Evolutionary conservation across 1,140 invertebrate genomes (phyloP).

Genomic region (Manduca sexta): DNA sequence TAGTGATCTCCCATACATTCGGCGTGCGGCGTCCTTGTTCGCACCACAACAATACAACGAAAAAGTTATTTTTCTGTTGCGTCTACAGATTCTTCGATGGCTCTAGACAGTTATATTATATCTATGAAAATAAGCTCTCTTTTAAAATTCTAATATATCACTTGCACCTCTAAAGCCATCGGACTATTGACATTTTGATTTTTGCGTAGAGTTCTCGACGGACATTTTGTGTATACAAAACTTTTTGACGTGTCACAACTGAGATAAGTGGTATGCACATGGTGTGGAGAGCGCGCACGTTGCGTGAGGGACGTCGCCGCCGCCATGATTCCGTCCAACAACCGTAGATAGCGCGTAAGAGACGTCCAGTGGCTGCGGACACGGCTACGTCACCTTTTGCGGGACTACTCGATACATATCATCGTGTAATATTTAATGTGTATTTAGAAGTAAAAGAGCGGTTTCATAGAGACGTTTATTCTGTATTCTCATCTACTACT

Average conservation of each 20-base stretch:
- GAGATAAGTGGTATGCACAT: conserved; percentile 7
- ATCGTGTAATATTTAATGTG: conserved; percentile 70
- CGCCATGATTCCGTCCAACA: conserved; percentile 71
- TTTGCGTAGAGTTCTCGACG: conserved; percentile 1
- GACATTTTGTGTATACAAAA: conserved; percentile 21
- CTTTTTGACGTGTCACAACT: neutral
- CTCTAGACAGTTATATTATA: conserved; percentile 2
- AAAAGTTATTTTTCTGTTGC: conserved; percentile 42
- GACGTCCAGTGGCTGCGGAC: conserved; percentile 71
- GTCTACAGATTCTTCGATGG: conserved; percentile 13
- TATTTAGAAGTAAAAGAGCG: conserved; percentile 66
- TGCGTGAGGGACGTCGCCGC: conserved; percentile 41
- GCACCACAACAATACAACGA: conserved; percentile 61
- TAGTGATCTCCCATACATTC: conserved; percentile 69
- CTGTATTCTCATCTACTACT: conserved; percentile 65
- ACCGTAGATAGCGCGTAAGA: conserved; percentile 70
- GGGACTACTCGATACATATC: conserved; percentile 74
- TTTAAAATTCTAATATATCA: conserved; percentile 6
- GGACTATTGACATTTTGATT: conserved; percentile 22
- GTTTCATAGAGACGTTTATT: conserved; percentile 71
- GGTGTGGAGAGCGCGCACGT: conserved; percentile 15
- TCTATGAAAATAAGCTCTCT: conserved; percentile 23
- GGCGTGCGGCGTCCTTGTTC: conserved; percentile 46
- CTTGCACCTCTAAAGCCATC: conserved; percentile 9
- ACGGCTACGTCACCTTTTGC: conserved; percentile 69